Conservation (phyloP, 1,140 invertebrate species). For the Drosophila varians region DNA sequence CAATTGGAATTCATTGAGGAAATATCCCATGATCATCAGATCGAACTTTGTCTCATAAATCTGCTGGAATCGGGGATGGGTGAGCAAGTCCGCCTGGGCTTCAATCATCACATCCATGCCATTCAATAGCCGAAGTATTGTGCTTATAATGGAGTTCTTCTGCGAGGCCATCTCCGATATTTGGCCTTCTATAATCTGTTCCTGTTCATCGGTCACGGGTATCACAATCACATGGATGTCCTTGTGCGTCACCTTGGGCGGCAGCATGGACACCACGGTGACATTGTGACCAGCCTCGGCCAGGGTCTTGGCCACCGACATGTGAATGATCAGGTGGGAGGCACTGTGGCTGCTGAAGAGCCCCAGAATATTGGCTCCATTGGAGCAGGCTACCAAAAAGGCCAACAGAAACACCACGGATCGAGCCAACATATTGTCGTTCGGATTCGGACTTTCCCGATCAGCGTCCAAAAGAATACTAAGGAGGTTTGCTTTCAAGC, state of each 20-base stretch:
- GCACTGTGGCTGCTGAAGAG: constrained; percentile 70
- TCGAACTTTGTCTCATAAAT: constrained; percentile 75
- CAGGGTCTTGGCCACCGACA: constrained; percentile 62
- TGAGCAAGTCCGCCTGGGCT: constrained; percentile 51
- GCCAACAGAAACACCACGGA: constrained; percentile 14
- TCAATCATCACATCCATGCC: constrained; percentile 49
- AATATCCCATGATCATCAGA: constrained; percentile 70
- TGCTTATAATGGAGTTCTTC: constrained; percentile 36
- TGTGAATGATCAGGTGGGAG: constrained; percentile 74
- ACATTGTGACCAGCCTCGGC: constrained; percentile 73
- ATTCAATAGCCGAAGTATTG: constrained; percentile 33
- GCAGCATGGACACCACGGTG: constrained; percentile 58
- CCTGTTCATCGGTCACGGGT: constrained; percentile 43
- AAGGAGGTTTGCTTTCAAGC: no score
- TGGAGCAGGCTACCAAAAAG: constrained; percentile 4
- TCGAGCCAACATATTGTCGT: constrained; percentile 3
- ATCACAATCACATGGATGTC: constrained; percentile 62
- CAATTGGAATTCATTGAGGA: constrained; percentile 71
- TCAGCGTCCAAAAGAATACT: constrained; percentile 23
- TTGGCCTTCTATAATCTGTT: constrained; percentile 31
- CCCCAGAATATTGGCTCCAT: constrained; percentile 69
- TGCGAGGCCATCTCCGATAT: constrained; percentile 44
- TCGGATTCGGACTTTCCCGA: no score
- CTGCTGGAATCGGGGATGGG: constrained; percentile 48
- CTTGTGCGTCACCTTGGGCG: constrained; percentile 57